Conservation (phyloP, 1,140 invertebrate species). For the Eubasilissa regina region DNA sequence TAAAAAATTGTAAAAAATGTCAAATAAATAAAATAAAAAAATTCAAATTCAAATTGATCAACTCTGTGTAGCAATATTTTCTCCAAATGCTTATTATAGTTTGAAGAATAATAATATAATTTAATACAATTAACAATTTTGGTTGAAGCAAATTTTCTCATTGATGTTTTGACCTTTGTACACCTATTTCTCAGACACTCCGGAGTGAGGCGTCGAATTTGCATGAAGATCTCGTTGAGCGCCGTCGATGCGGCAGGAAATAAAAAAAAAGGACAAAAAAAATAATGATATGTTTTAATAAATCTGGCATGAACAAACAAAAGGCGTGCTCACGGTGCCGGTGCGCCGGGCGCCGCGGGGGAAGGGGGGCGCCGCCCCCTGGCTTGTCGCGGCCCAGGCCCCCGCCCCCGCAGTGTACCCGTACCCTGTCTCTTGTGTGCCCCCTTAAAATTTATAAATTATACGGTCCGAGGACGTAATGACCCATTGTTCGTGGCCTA, state of each 20-base stretch:
- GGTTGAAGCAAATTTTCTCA: background rate
- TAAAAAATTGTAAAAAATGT: no score
- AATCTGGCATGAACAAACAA: slow-evolving; percentile 42
- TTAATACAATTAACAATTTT: no score
- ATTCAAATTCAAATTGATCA: no score
- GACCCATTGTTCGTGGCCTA: slow-evolving; percentile 60
- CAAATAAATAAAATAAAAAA: no score
- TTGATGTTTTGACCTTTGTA: slow-evolving; percentile 1
- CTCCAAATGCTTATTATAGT: no score
- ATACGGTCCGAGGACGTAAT: slow-evolving; percentile 51
- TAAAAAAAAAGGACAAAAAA: slow-evolving; percentile 15
- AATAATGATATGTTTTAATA: slow-evolving; percentile 38
- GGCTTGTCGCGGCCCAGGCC: no score
- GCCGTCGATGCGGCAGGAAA: slow-evolving; percentile 26
- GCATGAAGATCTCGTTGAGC: slow-evolving; percentile 32
- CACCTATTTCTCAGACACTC: background rate
- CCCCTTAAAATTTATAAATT: slow-evolving; percentile 49
- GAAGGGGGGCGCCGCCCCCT: background rate
- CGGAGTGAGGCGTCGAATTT: slow-evolving; percentile 26
- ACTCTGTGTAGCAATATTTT: slow-evolving; percentile 2
- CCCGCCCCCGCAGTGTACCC: slow-evolving; percentile 20
- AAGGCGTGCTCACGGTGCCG: slow-evolving; percentile 24
- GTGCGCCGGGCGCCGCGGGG: background rate
- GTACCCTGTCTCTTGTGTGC: background rate
- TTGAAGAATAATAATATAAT: no score